Conservation (phyloP, 2,797 vertebrate species). For the Botia almorhae region DNA sequence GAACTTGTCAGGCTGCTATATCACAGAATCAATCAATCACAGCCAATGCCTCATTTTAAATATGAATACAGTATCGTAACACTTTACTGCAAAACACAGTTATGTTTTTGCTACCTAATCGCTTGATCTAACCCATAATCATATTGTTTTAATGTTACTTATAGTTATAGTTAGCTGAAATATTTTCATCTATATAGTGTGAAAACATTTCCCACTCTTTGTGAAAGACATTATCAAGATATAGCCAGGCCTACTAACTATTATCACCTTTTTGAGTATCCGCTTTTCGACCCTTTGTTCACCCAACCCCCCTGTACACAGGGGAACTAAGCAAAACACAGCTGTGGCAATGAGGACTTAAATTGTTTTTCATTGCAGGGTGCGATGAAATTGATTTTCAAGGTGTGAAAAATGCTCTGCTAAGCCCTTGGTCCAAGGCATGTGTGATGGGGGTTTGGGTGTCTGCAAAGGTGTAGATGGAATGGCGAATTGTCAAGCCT, state of each 20-base stretch:
- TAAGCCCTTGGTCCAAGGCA: constrained; percentile 41
- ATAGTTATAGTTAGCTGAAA: no score
- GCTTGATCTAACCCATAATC: not conserved
- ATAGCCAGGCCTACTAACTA: not conserved
- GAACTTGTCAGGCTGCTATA: constrained; percentile 36
- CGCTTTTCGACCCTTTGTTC: not conserved
- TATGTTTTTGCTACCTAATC: no score
- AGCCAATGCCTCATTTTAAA: constrained; percentile 55
- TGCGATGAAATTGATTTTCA: constrained; percentile 55
- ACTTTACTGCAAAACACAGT: not conserved
- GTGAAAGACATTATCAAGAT: no score
- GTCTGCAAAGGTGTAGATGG: constrained; percentile 40
- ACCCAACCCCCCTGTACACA: not conserved
- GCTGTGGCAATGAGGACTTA: constrained; percentile 37
- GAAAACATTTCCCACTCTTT: no score
- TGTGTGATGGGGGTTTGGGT: constrained; percentile 37
- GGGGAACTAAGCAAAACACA: constrained; percentile 31
- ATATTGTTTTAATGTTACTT: no score
- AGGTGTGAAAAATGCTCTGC: constrained; percentile 49
- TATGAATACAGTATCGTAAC: not conserved
- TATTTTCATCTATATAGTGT: not conserved
- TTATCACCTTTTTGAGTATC: not conserved
- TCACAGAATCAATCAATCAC: constrained; percentile 42
- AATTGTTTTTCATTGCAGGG: constrained; percentile 53
- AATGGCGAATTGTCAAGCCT: constrained; percentile 29